Evolutionary conservation across 2,888 invertebrate genomes (phyloP).

Genomic region (Mimachlamys varia): DNA sequence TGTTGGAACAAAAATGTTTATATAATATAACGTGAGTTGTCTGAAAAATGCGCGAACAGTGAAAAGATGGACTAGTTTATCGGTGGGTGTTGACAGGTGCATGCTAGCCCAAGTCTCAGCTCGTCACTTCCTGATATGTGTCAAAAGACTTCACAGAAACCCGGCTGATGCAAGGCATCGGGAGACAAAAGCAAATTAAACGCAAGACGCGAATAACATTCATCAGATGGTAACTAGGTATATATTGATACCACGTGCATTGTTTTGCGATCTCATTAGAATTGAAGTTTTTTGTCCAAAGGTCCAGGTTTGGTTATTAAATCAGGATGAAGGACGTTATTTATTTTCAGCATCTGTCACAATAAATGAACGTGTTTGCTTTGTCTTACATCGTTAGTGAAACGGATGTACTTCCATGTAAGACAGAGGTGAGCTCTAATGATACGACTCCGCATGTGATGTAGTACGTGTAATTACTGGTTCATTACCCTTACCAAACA

Average conservation of each 20-base stretch:
- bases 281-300: neutral
- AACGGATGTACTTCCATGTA: neutral
- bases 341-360: neutral
- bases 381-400: no score
- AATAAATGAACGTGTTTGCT: no score
- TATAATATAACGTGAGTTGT: neutral
- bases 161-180: neutral
- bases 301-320: neutral
- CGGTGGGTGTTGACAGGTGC: constrained; percentile 10
- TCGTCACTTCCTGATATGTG: neutral
- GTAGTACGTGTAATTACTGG: neutral
- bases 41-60: neutral
- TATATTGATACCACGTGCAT: neutral
- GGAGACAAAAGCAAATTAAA: neutral
- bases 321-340: neutral
- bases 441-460: neutral
- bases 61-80: neutral
- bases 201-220: neutral
- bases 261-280: neutral
- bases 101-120: neutral
- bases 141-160: neutral
- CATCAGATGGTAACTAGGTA: neutral
- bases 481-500: neutral
- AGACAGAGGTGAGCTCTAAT: neutral
- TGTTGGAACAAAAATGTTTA: neutral